Base-by-base conservation (phyloP, 1,140 invertebrate genomes). In the Semibalanus balanoides region DNA sequence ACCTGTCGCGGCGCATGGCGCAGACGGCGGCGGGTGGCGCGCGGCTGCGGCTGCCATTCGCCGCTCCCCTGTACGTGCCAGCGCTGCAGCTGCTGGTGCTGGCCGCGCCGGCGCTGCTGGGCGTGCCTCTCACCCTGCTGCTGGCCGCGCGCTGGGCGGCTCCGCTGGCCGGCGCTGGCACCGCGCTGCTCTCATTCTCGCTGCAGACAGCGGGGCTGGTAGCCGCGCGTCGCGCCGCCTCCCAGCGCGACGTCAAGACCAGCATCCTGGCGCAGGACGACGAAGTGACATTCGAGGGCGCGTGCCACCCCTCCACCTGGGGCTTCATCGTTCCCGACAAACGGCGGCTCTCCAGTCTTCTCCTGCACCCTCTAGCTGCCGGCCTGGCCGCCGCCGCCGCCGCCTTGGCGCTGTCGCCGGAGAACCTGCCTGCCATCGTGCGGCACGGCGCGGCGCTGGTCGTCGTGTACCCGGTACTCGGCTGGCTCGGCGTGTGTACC, bases 401-500 rank as follows among this genome's bases (percentile, higher is more conserved):
- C 79, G 79, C 70, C 25, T 69, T 72, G 30, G 83, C 82, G 77
- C 79, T 85, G 43, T 75, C 82, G 70, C 82, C 83, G 22, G 78
- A 76, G 74, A 81, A 80, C 31, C 71, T 83, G 31, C 80, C 82
- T 73, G 43, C 31, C 30, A 75, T 84, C 1, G 83, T 80, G 74
- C 75, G 76, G 31, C 74, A 80, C 77, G 81, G 81, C 40, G 79
- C 79, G 51, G 82, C 80, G 19, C 82, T 81, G 22, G 82, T 81
- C 29, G 80, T 82, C 17, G 75, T 83, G 14, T 83, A 81, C 79
- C 79, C 82, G 28, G 51, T 43, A n/a, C 79, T 85, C 74, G 82
- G 83, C 29, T 85, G 83, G 83, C 79, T 85, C 22, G 81, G 83
- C 17, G 73, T 85, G 11, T 81, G 81, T 72, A 83, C 84, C 79